Percentiles rank a stretch among this genome's conserved stretches.
Evolutionary conservation across 2,888 invertebrate genomes (phyloP).

Genomic region (Rambutsinella grinnellia): DNA sequence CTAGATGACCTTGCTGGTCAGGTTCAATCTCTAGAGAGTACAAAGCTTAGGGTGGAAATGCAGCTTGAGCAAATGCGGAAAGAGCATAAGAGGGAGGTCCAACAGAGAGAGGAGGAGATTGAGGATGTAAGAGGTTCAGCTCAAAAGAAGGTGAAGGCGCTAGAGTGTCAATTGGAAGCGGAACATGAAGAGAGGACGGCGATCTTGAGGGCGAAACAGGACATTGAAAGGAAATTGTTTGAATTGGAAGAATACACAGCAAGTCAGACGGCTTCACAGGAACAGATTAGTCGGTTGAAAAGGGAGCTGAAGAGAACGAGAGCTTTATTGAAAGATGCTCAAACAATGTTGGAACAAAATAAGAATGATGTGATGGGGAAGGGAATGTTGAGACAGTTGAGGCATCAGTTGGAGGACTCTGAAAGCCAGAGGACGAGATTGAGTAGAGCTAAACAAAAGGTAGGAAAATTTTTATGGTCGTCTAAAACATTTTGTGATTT

Average conservation of each 20-base stretch:
- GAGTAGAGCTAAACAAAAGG: constrained; percentile 65
- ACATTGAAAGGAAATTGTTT: constrained; percentile 87
- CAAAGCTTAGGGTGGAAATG: constrained; percentile 94
- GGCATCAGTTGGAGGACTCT: constrained; percentile 76
- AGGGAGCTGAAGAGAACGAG: constrained; percentile 91
- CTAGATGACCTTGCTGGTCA: constrained; percentile 95
- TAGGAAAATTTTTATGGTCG: too few species aligned
- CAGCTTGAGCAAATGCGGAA: constrained; percentile 91
- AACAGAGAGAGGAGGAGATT: constrained; percentile 92
- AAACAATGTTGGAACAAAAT: constrained; percentile 89
- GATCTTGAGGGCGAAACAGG: constrained; percentile 89
- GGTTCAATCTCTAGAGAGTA: constrained; percentile 90
- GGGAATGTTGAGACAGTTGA: constrained; percentile 80
- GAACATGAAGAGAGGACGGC: constrained; percentile 93
- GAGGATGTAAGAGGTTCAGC: constrained; percentile 92
- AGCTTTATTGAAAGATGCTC: constrained; percentile 91
- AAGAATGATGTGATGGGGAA: constrained; percentile 89
- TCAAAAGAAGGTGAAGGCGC: constrained; percentile 91
- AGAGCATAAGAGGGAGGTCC: constrained; percentile 89
- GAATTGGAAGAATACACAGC: constrained; percentile 76
- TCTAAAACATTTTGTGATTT: too few species aligned
- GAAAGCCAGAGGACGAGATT: constrained; percentile 62
- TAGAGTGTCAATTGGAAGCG: constrained; percentile 92
- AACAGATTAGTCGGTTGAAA: constrained; percentile 80
- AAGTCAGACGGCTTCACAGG: constrained; percentile 81